Percentiles rank a stretch among this genome's conserved stretches.
phyloP scores from a whole-genome alignment of 2,113 vertebrate species.

The Antechinus stuartii region DNA sequence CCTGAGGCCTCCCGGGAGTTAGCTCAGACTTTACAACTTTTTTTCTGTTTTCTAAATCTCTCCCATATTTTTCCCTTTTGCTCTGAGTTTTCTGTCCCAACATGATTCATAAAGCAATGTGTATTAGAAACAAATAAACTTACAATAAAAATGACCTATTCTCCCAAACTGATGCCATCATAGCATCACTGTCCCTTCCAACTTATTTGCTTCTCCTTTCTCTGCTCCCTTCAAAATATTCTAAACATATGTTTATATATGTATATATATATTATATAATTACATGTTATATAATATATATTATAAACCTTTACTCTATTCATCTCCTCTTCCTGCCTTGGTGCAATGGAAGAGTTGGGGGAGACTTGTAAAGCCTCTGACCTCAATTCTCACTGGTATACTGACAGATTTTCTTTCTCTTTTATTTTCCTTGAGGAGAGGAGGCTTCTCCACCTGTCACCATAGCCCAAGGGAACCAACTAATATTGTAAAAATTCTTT shows the following conservation, averaged over 20 bases:
- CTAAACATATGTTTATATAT: too few species aligned
- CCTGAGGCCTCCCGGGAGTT: too few species aligned
- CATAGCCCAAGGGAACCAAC: not conserved
- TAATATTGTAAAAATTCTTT: not conserved
- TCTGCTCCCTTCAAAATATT: not conserved
- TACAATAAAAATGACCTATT: too few species aligned
- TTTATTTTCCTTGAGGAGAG: not conserved
- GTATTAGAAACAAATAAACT: too few species aligned
- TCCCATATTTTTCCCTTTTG: too few species aligned
- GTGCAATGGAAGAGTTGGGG: not conserved
- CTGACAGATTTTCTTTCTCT: not conserved
- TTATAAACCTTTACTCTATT: not conserved
- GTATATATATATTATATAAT: too few species aligned
- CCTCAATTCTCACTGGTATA: not conserved
- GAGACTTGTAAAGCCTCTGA: not conserved
- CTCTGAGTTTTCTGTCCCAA: too few species aligned
- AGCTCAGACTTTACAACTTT: too few species aligned
- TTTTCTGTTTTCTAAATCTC: too few species aligned
- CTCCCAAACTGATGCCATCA: not conserved
- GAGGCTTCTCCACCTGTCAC: not conserved
- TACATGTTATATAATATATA: too few species aligned
- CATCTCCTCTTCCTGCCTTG: not conserved
- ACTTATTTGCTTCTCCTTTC: not conserved
- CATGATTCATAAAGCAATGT: too few species aligned
- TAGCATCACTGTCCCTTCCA: not conserved